These are phyloP conservation scores for Limosa lapponica DNA, from an alignment of 2,797 vertebrate species.

Conservation along the genomic window DNA sequence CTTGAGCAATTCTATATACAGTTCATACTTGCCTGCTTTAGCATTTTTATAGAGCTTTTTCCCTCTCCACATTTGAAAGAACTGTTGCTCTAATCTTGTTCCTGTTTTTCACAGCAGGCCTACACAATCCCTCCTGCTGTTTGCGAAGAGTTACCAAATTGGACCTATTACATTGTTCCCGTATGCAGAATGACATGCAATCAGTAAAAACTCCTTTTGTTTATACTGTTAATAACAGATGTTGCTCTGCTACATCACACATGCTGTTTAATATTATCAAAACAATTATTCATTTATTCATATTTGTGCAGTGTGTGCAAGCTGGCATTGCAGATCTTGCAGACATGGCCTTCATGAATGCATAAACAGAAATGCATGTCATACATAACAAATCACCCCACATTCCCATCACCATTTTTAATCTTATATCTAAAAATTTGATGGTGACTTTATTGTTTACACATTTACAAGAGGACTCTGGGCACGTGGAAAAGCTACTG, in stretches of 20 bases:
- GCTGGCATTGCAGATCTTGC: conserved; percentile 69
- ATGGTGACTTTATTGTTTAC: background rate
- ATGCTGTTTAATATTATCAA: conserved; percentile 79
- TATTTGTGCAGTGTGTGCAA: conserved; percentile 70
- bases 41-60: background rate
- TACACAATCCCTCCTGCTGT: conserved; percentile 32
- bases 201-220: conserved; percentile 67
- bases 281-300: conserved; percentile 81
- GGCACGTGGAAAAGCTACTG: background rate
- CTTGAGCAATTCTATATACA: background rate
- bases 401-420: background rate
- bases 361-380: conserved; percentile 54
- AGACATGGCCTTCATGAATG: conserved; percentile 62
- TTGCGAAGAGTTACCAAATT: conserved; percentile 6
- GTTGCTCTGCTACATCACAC: conserved; percentile 74
- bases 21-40: background rate
- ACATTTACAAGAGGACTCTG: background rate
- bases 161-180: conserved; percentile 28
- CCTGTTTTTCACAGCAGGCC: conserved; percentile 61
- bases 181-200: conserved; percentile 45
- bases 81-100: conserved; percentile 50
- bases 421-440: conserved; percentile 3
- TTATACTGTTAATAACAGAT: conserved; percentile 78
- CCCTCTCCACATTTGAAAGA: conserved; percentile 3
- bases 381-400: conserved; percentile 60